phyloP scores from a whole-genome alignment of 2,797 vertebrate species.

The Neopelma chrysocephalum region DNA sequence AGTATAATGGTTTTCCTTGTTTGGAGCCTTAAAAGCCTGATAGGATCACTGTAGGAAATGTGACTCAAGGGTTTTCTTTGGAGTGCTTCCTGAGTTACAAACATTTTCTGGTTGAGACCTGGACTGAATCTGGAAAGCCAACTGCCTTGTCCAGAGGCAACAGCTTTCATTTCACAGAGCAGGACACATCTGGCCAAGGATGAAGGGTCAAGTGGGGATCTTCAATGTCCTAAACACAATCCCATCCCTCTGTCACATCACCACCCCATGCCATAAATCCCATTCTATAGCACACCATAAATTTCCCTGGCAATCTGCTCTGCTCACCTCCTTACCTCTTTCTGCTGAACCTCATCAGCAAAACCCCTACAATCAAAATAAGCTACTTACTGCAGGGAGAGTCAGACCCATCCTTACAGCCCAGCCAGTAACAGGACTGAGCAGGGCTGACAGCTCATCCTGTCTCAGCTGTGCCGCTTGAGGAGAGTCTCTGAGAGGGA shows the following conservation, averaged over 20 bases:
- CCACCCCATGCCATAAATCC: background rate
- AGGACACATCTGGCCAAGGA: fast-evolving
- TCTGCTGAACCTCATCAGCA: background rate
- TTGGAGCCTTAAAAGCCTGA: background rate
- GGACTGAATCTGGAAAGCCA: background rate
- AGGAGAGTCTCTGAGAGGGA: background rate
- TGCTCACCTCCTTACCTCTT: background rate
- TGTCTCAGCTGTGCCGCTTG: background rate
- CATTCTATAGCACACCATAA: background rate
- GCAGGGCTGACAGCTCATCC: background rate
- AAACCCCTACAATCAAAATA: background rate
- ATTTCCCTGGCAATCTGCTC: background rate
- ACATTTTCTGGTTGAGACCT: background rate
- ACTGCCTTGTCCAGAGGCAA: background rate
- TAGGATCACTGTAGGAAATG: background rate
- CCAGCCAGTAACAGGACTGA: background rate
- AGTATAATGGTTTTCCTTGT: background rate
- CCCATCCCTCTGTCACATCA: background rate
- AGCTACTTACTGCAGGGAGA: background rate
- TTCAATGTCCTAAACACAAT: background rate
- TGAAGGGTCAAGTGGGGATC: background rate
- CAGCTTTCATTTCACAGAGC: background rate
- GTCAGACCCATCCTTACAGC: background rate
- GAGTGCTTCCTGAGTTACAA: background rate
- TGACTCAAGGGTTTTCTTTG: background rate